Evolutionary conservation across 2,888 invertebrate species (phyloP), one percentile per base, ranked within the genome.

Genomic region (Magallana nippona): DNA sequence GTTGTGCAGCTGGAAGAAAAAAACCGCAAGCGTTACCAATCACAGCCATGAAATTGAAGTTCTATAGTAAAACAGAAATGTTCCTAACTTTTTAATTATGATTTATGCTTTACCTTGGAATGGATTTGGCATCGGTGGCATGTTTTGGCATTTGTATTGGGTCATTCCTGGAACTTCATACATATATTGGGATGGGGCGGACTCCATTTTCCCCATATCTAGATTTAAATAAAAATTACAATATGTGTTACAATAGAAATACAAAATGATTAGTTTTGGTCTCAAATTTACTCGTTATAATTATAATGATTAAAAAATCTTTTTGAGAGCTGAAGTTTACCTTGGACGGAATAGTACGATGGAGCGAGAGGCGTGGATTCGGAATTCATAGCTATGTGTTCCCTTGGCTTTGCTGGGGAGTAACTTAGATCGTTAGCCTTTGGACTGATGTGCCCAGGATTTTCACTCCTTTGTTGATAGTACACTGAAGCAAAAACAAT

Each of bases 81-180:
- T 60, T 60, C n/a, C 2, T 8, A 44, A 44, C 8, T 44, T 44
- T 8, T 44, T 8, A 8, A 44, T 44, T 44, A 44, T 44, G 44
- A 5, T 27, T 27, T 27, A 27, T 44, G 8, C 0, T 44, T 44
- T 71, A 71, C 71, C 71, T 80, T 55, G 58, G 57, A 57, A 58
- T 80, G 80, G 78, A 56, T 78, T 55, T 80, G 80, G 58, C 55
- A 80, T 56, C 10, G 56, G 58, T 19, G 57, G 56, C 78, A 56
- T 78, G 56, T 78, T 78, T 78, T 55, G 78, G 78, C 56, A 78
- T n/a, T 78, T 78, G 22, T 55, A 78, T 27, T 44, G 55, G 19
- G 78, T 78, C 78, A 78, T 71, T 27, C 71, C 71, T 0, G 71
- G 71, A 71, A 71, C 15, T 27, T 71, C 71, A 13, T 71, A 71